Evolutionary conservation across 1,140 invertebrate genomes (phyloP), one percentile per base, ranked within the genome.

Genomic region (Hypsibius dujardini): DNA sequence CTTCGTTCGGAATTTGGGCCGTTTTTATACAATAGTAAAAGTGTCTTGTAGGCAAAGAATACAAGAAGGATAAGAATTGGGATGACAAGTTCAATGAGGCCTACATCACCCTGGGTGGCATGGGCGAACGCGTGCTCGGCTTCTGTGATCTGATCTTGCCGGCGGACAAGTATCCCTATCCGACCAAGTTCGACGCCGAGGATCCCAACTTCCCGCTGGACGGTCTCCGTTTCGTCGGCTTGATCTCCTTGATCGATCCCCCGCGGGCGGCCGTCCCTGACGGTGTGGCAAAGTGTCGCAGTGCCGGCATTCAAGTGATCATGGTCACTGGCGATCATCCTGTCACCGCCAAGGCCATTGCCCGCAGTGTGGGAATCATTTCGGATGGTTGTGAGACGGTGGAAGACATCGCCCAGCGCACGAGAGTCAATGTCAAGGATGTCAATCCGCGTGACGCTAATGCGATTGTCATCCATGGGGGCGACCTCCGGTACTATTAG

Each of bases 381-480:
- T 83, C 84, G 2, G 81, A 83, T 71, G 83, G 81, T 46, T 81
- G 77, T 45, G 90, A 94, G 81, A 95, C 92, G 69, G 85, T 95
- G 74, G 93, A 97, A 79, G 94, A 97, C 79, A 94, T 98, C 80
- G 92, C 93, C 69, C 85, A 88, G 75, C 85, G 93, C 72, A 82
- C 94, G 75, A 93, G 93, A 80, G 92, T 98, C 77, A 90, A 92
- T 28, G 79, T 84, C n/a, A 79, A 81, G 69, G 90, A 95, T 84
- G 91, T 95, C 1, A 92, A 95, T 80, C 90, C 90, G 46, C 85
- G 90, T 72, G 92, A 95, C 79, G 95, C 95, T 56, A 94, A 95
- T 79, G 95, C 95, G 71, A 92, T 92, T 73, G 95, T 98, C 71
- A 86, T 98, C 73, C 93, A 97, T 80, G 95, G 95, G 78, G 87